Percentiles rank a stretch among this genome's conserved stretches.
These are phyloP conservation scores for Macrocentrus cingulum DNA, from an alignment of 1,140 invertebrate species.

Conservation along the genomic window DNA sequence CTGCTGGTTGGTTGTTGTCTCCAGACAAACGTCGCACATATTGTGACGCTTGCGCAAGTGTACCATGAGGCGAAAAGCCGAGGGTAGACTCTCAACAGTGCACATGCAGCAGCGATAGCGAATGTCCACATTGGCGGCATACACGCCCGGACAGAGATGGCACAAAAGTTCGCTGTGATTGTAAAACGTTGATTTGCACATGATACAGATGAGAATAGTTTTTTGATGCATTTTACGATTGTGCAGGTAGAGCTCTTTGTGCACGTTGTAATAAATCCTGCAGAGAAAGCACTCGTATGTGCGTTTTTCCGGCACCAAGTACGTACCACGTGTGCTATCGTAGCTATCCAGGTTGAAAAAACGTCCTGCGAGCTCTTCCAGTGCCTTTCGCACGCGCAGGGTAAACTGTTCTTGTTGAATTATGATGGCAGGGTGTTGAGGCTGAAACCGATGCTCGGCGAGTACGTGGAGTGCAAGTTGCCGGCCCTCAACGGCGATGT, in stretches of 20 bases:
- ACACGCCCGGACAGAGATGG: constrained; percentile 79
- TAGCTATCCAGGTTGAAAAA: constrained; percentile 75
- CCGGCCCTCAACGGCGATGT: constrained; percentile 79
- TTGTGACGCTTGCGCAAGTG: constrained; percentile 80
- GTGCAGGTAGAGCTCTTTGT: constrained; percentile 82
- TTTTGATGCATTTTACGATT: constrained; percentile 83
- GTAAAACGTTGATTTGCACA: constrained; percentile 84
- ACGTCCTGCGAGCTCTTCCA: constrained; percentile 63
- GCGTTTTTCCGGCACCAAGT: constrained; percentile 58
- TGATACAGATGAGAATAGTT: constrained; percentile 75
- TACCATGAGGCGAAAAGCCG: constrained; percentile 82
- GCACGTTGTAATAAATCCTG: constrained; percentile 70
- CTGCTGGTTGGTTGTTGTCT: constrained; percentile 75
- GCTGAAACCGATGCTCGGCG: constrained; percentile 74
- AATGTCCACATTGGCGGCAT: constrained; percentile 67
- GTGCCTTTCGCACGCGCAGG: constrained; percentile 65
- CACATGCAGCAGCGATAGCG: constrained; percentile 76
- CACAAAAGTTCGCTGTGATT: constrained; percentile 82
- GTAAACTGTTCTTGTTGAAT: constrained; percentile 66
- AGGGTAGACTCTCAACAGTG: constrained; percentile 71
- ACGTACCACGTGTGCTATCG: constrained; percentile 62
- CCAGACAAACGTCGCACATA: constrained; percentile 82
- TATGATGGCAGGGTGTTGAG: constrained; percentile 57
- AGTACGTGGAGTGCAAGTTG: constrained; percentile 77
- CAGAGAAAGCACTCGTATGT: constrained; percentile 84